phyloP scores from a whole-genome alignment of 1,140 invertebrate species.

The Tetraneura akinire region DNA sequence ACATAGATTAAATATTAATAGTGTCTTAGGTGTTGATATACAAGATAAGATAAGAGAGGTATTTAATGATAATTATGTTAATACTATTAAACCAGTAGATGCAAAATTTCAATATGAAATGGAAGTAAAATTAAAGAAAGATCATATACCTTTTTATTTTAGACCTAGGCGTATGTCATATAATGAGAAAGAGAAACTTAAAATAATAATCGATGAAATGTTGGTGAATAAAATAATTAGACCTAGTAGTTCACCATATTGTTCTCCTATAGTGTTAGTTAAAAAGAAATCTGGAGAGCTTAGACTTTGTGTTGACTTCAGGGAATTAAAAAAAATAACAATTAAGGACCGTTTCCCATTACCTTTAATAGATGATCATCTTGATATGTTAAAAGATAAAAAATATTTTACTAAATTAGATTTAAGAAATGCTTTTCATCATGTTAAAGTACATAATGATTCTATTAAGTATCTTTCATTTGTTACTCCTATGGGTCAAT shows the following conservation, averaged over 20 bases:
- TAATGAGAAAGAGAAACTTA: not conserved
- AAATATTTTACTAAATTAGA: constrained; percentile 19
- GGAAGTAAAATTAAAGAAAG: constrained; percentile 1
- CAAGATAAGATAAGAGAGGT: not conserved
- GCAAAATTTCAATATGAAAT: constrained; percentile 3
- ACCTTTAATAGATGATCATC: constrained; percentile 6
- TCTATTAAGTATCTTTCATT: constrained; percentile 7
- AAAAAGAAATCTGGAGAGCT: not conserved
- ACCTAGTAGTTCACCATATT: constrained; percentile 11
- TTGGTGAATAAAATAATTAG: constrained; percentile 8
- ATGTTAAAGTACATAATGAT: not conserved
- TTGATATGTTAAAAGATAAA: constrained; percentile 20
- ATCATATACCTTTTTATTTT: constrained; percentile 13
- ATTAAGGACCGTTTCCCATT: not conserved
- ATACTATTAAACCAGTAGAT: not conserved
- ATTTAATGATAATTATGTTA: not conserved
- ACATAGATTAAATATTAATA: not conserved
- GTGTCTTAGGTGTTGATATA: not conserved
- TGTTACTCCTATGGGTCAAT: constrained; percentile 15
- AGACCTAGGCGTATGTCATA: constrained; percentile 1
- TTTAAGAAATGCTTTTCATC: constrained; percentile 21
- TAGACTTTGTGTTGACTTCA: constrained; percentile 24
- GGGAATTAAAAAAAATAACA: not conserved
- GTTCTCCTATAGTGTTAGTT: not conserved
- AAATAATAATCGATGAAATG: constrained; percentile 29